Percentiles rank a stretch among this genome's conserved stretches.
phyloP scores from a whole-genome alignment of 2,888 invertebrate species.

The Ceriagrion tenellum region DNA sequence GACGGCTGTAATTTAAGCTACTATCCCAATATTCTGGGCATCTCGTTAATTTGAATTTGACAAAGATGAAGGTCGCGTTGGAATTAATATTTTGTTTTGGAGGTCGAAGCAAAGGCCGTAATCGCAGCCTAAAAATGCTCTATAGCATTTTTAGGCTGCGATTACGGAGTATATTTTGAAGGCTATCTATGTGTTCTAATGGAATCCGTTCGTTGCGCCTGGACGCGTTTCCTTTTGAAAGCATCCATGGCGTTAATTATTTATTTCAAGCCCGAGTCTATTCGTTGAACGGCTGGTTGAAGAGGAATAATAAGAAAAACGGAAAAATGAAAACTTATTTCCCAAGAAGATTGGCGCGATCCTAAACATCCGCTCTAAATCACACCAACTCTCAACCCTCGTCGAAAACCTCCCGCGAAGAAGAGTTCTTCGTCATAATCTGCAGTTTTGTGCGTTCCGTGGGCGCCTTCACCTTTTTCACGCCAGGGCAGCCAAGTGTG shows the following conservation, averaged over 20 bases:
- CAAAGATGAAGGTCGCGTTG: too few species aligned
- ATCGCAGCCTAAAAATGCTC: too few species aligned
- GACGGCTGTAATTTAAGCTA: too few species aligned
- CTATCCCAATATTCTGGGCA: too few species aligned
- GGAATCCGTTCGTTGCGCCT: neutral
- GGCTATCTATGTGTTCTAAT: too few species aligned
- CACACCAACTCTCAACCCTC: neutral
- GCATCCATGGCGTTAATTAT: neutral
- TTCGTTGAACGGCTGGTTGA: neutral
- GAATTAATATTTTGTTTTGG: too few species aligned
- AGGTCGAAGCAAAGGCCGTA: too few species aligned
- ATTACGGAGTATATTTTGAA: too few species aligned
- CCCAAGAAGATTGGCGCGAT: constrained; percentile 21
- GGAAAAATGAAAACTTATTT: constrained; percentile 1
- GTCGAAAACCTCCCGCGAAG: neutral
- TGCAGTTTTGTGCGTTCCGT: neutral
- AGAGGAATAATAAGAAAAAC: neutral
- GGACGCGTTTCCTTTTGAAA: neutral
- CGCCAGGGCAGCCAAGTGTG: constrained; percentile 16
- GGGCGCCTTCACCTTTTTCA: constrained; percentile 2
- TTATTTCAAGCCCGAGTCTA: neutral
- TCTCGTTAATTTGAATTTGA: too few species aligned
- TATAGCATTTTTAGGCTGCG: too few species aligned
- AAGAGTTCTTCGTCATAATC: neutral
- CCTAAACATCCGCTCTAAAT: constrained; percentile 36